These are phyloP conservation scores for Epistrophe grossulariae DNA, from an alignment of 2,888 invertebrate species.

Conservation along the genomic window DNA sequence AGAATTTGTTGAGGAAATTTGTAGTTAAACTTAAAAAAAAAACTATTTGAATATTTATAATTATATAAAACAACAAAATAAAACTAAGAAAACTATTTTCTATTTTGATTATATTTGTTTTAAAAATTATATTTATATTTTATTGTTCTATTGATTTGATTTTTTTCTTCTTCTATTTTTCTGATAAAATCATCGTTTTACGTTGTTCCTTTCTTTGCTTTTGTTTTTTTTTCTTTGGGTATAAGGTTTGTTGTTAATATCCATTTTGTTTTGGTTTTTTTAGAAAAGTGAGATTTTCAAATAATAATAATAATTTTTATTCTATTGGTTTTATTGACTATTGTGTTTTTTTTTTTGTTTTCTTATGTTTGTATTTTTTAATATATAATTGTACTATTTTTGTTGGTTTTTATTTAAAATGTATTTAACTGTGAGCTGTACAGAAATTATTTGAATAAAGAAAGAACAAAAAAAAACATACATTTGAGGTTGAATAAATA, in stretches of 20 bases:
- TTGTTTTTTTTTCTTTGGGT: slow-evolving; percentile 9
- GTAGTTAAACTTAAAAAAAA: slow-evolving; percentile 3
- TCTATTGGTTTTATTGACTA: slow-evolving; percentile 74
- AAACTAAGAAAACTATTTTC: slow-evolving; percentile 60
- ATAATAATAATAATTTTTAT: slow-evolving; percentile 66
- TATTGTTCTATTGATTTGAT: slow-evolving; percentile 72
- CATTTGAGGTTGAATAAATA: slow-evolving; percentile 12
- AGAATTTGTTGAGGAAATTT: slow-evolving; percentile 33
- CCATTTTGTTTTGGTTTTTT: slow-evolving; percentile 42
- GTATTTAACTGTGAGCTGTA: slow-evolving; percentile 64
- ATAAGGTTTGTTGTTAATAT: slow-evolving; percentile 15
- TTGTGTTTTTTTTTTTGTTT: slow-evolving; percentile 47
- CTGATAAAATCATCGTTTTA: slow-evolving; percentile 47
- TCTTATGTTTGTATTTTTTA: slow-evolving; percentile 53
- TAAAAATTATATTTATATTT: slow-evolving; percentile 74
- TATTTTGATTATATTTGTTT: slow-evolving; percentile 75
- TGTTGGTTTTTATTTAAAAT: slow-evolving; percentile 57
- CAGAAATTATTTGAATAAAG: slow-evolving; percentile 31
- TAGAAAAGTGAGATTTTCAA: slow-evolving; percentile 75
- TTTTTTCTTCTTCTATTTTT: slow-evolving; percentile 66
- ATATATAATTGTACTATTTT: slow-evolving; percentile 76
- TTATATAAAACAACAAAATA: slow-evolving; percentile 26
- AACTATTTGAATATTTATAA: not conserved
- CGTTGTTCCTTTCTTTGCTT: slow-evolving; percentile 56
- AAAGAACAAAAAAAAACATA: not conserved